phyloP scores from a whole-genome alignment of 2,113 vertebrate species.

The Pterocles burchelli region DNA sequence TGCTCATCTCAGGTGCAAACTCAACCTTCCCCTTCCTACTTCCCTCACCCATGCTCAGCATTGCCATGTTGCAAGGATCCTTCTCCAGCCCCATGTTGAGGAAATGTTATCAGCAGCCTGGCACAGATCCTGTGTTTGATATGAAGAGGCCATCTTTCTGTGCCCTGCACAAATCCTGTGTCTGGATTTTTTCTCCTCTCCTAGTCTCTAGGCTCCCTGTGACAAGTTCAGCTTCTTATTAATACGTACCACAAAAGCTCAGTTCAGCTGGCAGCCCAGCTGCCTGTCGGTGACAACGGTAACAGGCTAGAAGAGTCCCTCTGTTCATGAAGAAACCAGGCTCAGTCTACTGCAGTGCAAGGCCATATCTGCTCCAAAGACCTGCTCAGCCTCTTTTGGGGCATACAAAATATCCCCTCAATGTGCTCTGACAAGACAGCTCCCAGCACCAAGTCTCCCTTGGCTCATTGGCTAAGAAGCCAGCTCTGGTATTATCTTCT shows the following conservation, averaged over 20 bases:
- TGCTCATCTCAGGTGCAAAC: not conserved
- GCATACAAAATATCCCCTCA: fast-evolving
- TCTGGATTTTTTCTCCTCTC: not conserved
- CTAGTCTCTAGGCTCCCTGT: not conserved
- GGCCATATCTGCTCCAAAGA: not conserved
- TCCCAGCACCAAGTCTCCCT: not conserved
- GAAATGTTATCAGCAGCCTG: not conserved
- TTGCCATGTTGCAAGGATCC: fast-evolving
- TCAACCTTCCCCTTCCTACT: not conserved
- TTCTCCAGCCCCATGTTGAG: not conserved
- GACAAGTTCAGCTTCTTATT: not conserved
- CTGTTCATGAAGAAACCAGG: not conserved
- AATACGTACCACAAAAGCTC: not conserved
- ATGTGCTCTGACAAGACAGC: not conserved
- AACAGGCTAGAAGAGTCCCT: not conserved
- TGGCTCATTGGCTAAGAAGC: not conserved
- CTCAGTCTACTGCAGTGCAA: not conserved
- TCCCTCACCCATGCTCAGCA: not conserved
- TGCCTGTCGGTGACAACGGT: not conserved
- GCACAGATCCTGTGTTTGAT: not conserved
- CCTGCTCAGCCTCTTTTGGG: not conserved
- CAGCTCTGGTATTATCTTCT: not conserved
- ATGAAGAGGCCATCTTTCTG: fast-evolving
- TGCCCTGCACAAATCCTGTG: not conserved
- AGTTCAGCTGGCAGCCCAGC: not conserved